Base-by-base conservation (phyloP, 2,888 invertebrate genomes). In the Zootermopsis nevadensis region DNA sequence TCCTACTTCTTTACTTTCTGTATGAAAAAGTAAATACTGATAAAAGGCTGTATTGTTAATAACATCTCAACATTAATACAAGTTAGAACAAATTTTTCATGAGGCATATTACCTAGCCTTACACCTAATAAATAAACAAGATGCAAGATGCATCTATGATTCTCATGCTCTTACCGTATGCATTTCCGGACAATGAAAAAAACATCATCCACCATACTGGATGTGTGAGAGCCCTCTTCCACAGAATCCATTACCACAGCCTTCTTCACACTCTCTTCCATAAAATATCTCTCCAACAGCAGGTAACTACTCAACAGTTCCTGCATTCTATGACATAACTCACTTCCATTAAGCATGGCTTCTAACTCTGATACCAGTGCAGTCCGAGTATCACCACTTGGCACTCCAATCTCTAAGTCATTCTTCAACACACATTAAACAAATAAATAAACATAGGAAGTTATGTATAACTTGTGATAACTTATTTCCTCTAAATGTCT, bases 181-280 rank as follows among this genome's bases (percentile, higher is more conserved):
- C 98, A 97, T 90, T 99, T 99, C 87, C 98, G 95, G 3, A 99
- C 94, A 86, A 99, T 98, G 89, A 97, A 99, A 90, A 99, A 99
- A 0, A 98, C 96, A 89, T 99, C 99, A 89, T 99, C 99, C 0
- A 99, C 96, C 91, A 99, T 95, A 86, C 97, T 98, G 3, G 98
- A 98, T 0, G 95, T 95, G 86, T 94, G 93, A 84, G 93, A 93
- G 7, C 94, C 94, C n/a, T 92, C 90, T 86, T 95, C 95, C 38
- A 94, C 91, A 0, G 92, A 90, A 87, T 97, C 97, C 92, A 97
- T 91, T 83, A 93, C 93, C 80, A 97, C 92, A 1, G 98, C 99
- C 90, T 99, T 99, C 77, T 94, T 93, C 0, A 99, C 95, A 87
- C 97, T 98, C 89, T 99, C 98, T 86, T 97, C 95, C 93, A 99